Conservation (phyloP, 2,888 invertebrate genomes). For the Pycnomerus fuliginosus region DNA sequence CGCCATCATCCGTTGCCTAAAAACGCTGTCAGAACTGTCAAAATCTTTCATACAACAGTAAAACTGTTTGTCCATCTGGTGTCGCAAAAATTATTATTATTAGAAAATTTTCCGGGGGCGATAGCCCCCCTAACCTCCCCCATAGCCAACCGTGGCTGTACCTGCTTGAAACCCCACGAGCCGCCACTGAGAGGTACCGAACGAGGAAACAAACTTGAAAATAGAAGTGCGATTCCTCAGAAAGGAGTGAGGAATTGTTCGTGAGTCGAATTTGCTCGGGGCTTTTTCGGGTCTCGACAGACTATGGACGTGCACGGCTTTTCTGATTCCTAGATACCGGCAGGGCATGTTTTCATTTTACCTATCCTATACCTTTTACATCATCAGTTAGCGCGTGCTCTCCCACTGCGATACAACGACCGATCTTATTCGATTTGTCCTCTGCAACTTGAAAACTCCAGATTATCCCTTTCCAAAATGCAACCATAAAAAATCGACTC, state of each 20-base stretch:
- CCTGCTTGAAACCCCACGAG: too few relatives aligned
- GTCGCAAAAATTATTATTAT: too few relatives aligned
- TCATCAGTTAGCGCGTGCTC: conserved; percentile 30
- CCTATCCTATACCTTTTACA: conserved; percentile 32
- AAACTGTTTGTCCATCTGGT: too few relatives aligned
- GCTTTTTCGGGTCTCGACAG: conserved; percentile 44
- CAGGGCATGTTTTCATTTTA: conserved; percentile 44
- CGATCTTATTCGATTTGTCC: conserved; percentile 24
- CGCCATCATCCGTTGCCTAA: too few relatives aligned
- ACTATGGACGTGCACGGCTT: conserved; percentile 47
- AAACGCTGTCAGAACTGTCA: too few relatives aligned
- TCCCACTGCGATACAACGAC: conserved; percentile 15
- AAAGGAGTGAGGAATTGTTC: conserved; percentile 50
- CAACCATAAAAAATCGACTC: too few relatives aligned
- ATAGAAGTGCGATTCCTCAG: conserved; percentile 45
- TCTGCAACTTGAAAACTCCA: too few relatives aligned
- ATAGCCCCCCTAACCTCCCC: conserved; percentile 15
- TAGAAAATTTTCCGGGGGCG: too few relatives aligned
- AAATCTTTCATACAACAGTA: too few relatives aligned
- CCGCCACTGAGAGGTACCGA: too few relatives aligned
- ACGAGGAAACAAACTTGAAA: conserved; percentile 45
- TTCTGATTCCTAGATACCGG: conserved; percentile 45
- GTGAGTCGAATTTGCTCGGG: conserved; percentile 46
- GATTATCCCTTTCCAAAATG: too few relatives aligned
- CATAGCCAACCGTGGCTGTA: too few relatives aligned